phyloP scores from a whole-genome alignment of 2,888 invertebrate species.

The Agapetus fuscipes region DNA sequence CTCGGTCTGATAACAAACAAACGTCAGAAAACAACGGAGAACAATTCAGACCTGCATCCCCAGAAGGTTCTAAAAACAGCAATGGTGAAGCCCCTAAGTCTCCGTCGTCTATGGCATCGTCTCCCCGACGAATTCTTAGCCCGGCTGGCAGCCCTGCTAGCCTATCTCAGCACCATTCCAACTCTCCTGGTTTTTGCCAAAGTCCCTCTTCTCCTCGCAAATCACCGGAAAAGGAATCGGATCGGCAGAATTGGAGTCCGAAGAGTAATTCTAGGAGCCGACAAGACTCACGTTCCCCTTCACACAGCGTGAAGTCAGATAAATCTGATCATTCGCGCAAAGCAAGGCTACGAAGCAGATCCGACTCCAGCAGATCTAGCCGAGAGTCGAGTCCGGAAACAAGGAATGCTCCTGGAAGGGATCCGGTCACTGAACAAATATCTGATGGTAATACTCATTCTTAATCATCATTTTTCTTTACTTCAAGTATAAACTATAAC shows the following conservation, averaged over 20 bases:
- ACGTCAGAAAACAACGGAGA: no score
- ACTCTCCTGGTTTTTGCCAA: constrained; percentile 1
- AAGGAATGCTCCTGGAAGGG: constrained; percentile 34
- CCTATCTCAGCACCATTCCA: constrained; percentile 28
- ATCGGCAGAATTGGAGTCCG: constrained; percentile 18
- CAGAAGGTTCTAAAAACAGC: not conserved
- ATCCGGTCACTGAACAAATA: constrained; percentile 50
- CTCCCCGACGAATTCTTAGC: no score
- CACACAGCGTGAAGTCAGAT: not conserved
- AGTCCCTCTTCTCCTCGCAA: constrained; percentile 21
- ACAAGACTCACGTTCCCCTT: constrained; percentile 3
- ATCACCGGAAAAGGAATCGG: constrained; percentile 9
- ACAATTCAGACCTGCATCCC: not conserved
- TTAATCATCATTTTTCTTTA: constrained; percentile 7
- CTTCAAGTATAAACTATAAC: constrained; percentile 10
- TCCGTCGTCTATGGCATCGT: no score
- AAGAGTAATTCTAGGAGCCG: constrained; percentile 18
- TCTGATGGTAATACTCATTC: constrained; percentile 49
- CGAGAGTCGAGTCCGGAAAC: constrained; percentile 36
- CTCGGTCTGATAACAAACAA: no score
- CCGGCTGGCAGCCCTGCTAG: constrained; percentile 30
- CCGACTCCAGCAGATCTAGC: constrained; percentile 41
- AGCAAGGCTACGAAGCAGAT: constrained; percentile 23
- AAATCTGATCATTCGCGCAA: not conserved
- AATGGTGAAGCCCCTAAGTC: no score